Base-by-base conservation (phyloP, 2,113 vertebrate species). In the Tympanuchus pallidicinctus region DNA sequence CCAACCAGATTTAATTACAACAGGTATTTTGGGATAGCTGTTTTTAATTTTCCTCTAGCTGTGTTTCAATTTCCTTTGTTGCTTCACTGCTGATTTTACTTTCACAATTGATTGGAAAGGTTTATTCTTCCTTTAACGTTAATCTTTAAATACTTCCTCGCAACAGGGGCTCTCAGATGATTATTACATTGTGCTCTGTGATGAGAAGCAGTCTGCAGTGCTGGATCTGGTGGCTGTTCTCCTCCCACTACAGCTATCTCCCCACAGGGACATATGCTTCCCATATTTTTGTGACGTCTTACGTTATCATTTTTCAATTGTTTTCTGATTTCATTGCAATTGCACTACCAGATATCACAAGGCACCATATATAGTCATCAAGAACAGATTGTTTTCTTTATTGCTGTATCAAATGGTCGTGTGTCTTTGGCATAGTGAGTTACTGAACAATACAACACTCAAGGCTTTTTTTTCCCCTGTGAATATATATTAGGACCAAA, bases 11-110 rank as follows among this genome's bases (percentile, higher is more conserved):
- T 88, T 94, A 96, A 94, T 94, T 96, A 88, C 94, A 80, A 61
- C 60, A 91, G 78, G 72, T 86, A 91, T 91, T 88, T 61, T 88
- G 72, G 75, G 52, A 42, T 50, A 88, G 91, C 75, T 77, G 87
- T 3, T 89, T 91, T 83, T 86, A 86, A 95, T 95, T 93, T 95
- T 71, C 72, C 81, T 83, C 79, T 92, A 86, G 36, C 75, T 91
- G 87, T 8, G 61, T 67, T 91, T 94, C 94, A 67, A 86, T 90
- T 92, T 71, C 82, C 91, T 65, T 43, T 86, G 38, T 86, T 83
- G 64, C 71, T 77, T 88, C 61, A 54, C 85, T 88, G 85, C 79
- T 83, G 91, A 75, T 78, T 93, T 92, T 91, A 77, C 85, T 91
- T 91, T 57, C 43, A 70, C 72, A 92, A 93, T 34, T 88, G 85